These are phyloP conservation scores for Pseudorhiza aurosa DNA, from an alignment of 30 jellyfish, hydroid and myxozoan genomes.

Conservation along the genomic window DNA sequence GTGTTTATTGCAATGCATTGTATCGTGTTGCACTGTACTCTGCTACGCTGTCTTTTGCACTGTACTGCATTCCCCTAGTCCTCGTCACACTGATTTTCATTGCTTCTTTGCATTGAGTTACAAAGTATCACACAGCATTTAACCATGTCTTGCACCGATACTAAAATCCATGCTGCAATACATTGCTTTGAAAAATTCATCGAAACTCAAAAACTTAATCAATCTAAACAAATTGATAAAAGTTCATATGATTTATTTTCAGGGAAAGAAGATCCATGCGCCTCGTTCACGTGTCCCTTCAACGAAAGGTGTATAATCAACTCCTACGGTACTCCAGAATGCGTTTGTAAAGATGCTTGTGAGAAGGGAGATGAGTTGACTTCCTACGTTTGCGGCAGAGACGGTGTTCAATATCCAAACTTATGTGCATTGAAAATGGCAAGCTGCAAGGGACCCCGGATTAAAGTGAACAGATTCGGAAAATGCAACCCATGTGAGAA, in stretches of 20 bases:
- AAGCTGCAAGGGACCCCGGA: constrained; percentile 43
- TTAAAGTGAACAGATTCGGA: constrained; percentile 64
- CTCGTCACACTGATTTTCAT: no score
- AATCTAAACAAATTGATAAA: neutral
- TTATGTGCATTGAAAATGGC: constrained; percentile 55
- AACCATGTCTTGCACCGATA: no score
- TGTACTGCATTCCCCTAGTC: neutral
- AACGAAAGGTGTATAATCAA: constrained; percentile 47
- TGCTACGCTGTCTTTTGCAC: neutral
- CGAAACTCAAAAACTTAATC: no score
- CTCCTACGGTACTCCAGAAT: constrained; percentile 53
- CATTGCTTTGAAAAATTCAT: no score
- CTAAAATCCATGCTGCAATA: no score
- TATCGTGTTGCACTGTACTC: no score
- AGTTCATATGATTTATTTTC: neutral
- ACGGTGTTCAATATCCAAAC: constrained; percentile 70
- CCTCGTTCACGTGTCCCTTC: constrained; percentile 45
- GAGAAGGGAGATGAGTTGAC: constrained; percentile 49
- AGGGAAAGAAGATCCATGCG: constrained; percentile 77
- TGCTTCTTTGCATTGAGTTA: no score
- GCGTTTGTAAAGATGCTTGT: constrained; percentile 66
- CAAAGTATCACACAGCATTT: no score
- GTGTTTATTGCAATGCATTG: no score
- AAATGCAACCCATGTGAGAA: constrained; percentile 60
- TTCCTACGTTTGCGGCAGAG: constrained; percentile 73